These are phyloP conservation scores for Galbula dea DNA, from an alignment of 2,113 vertebrate species.

Conservation along the genomic window DNA sequence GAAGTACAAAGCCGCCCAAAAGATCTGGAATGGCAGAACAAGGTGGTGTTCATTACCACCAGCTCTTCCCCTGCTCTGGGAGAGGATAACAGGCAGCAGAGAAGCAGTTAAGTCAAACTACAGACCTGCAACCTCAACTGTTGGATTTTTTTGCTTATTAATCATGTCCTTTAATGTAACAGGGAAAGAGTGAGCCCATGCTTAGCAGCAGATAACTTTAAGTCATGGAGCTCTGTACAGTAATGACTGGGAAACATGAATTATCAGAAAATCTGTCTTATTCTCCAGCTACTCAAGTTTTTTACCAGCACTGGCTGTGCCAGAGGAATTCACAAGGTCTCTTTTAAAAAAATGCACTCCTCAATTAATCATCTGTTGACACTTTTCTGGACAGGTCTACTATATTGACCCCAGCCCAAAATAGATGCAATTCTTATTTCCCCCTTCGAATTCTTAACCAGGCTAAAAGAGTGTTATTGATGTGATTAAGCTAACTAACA, in stretches of 20 bases:
- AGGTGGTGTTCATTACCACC: neutral
- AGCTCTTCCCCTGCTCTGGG: neutral
- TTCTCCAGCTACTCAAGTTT: neutral
- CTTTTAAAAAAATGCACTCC: neutral
- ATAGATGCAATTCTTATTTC: neutral
- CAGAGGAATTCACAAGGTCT: neutral
- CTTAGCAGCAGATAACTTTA: neutral
- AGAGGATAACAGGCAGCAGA: neutral
- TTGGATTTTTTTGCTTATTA: neutral
- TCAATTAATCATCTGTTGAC: fast-evolving
- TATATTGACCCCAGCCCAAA: neutral
- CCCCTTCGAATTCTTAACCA: neutral
- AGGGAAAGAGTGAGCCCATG: neutral
- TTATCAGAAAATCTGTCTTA: neutral
- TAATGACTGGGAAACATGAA: neutral
- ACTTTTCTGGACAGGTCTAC: neutral
- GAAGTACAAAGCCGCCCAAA: neutral
- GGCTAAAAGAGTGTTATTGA: neutral
- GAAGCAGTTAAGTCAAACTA: neutral
- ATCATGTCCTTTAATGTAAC: neutral
- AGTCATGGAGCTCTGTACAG: neutral
- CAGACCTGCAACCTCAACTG: neutral
- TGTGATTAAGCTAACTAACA: neutral
- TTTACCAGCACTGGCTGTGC: neutral
- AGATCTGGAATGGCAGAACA: neutral